phyloP scores from a whole-genome alignment of 2,797 vertebrate genomes.

The Parauchenoglanis punctatus region DNA sequence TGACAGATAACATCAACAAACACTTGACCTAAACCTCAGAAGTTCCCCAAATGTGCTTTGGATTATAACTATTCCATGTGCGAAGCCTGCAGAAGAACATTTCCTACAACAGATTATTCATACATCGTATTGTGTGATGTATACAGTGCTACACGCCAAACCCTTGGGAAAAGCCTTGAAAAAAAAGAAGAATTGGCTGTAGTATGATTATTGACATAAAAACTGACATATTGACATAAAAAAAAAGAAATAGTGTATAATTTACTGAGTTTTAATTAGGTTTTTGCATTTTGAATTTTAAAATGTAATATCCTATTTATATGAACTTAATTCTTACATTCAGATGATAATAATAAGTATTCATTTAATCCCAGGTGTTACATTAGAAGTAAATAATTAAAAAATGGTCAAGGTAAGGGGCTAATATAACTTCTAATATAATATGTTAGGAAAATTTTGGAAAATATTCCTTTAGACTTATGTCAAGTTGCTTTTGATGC shows the following conservation, averaged over 20 bases:
- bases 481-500: neutral
- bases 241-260: neutral
- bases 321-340: neutral
- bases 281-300: neutral
- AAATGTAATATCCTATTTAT: neutral
- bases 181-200: neutral
- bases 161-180: neutral
- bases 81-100: neutral
- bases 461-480: neutral
- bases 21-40: neutral
- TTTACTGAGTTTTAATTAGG: neutral
- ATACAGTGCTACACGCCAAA: neutral
- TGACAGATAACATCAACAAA: constrained; percentile 29
- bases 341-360: neutral
- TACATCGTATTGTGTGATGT: neutral
- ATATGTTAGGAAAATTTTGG: neutral
- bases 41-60: constrained; percentile 10
- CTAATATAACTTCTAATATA: neutral
- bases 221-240: too few species aligned
- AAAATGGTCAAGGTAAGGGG: neutral
- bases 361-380: neutral
- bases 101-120: neutral
- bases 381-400: neutral
- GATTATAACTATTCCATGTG: constrained; percentile 15
- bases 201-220: neutral